phyloP scores from a whole-genome alignment of 2,797 vertebrate species.

The Chelon auratus region DNA sequence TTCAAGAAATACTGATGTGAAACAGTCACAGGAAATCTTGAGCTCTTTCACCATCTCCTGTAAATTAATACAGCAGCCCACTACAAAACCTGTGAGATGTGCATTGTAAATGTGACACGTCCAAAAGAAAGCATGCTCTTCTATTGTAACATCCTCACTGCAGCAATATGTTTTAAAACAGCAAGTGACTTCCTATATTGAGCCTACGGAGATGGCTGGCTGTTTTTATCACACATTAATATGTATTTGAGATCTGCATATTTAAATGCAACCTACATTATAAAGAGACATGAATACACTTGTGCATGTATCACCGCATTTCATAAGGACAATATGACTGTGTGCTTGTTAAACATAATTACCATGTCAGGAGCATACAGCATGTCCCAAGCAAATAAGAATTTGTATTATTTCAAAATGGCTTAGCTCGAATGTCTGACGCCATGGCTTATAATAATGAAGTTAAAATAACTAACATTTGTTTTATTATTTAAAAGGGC shows the following conservation, averaged over 20 bases:
- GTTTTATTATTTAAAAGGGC: too few relatives aligned
- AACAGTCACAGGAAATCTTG: constrained; percentile 34
- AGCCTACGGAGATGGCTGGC: constrained; percentile 7
- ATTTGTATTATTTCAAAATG: too few relatives aligned
- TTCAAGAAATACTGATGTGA: constrained; percentile 15
- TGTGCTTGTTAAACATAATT: constrained; percentile 23
- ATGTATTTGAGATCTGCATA: neutral
- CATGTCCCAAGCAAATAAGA: neutral
- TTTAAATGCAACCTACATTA: constrained; percentile 3
- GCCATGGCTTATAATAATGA: neutral
- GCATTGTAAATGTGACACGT: constrained; percentile 28
- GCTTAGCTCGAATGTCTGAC: neutral
- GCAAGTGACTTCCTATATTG: constrained; percentile 1
- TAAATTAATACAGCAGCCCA: constrained; percentile 23
- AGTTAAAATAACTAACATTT: neutral
- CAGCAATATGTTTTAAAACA: constrained; percentile 25
- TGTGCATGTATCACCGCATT: constrained; percentile 22
- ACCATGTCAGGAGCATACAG: neutral
- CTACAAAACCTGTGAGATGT: constrained; percentile 37
- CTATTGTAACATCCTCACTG: constrained; percentile 12
- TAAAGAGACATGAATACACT: constrained; percentile 11
- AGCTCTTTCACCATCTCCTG: constrained; percentile 15
- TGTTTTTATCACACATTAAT: neutral
- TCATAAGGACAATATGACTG: constrained; percentile 20
- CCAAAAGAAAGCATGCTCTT: constrained; percentile 14